phyloP scores from a whole-genome alignment of 92 coral and sea anemone genomes.

The Porites rus region DNA sequence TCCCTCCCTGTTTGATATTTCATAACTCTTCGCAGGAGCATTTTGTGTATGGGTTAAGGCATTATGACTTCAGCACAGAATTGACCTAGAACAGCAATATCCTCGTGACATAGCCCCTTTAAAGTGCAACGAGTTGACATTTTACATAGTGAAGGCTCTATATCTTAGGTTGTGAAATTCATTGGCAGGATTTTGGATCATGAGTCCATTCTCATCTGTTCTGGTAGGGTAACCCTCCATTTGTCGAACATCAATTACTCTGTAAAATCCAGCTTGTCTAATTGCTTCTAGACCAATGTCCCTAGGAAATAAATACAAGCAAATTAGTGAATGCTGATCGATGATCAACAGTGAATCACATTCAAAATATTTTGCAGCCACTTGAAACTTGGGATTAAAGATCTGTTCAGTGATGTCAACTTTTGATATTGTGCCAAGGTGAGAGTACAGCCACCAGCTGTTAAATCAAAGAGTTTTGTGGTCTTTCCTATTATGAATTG shows the following conservation, averaged over 20 bases:
- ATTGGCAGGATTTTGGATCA: neutral
- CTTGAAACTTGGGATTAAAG: neutral
- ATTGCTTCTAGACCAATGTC: constrained; percentile 94
- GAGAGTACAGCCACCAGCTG: too few species aligned
- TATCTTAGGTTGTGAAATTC: constrained; percentile 27
- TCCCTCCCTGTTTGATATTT: too few species aligned
- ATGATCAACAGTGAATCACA: neutral
- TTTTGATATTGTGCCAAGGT: too few species aligned
- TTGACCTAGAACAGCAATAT: too few species aligned
- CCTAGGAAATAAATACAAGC: constrained; percentile 42
- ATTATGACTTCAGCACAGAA: too few species aligned
- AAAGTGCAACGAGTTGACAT: too few species aligned
- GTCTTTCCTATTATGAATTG: too few species aligned
- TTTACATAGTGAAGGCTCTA: constrained; percentile 52
- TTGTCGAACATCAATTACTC: constrained; percentile 85
- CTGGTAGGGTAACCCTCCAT: constrained; percentile 83
- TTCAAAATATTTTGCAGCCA: neutral
- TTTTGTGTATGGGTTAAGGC: too few species aligned
- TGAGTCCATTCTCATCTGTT: constrained; percentile 52
- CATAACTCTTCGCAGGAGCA: too few species aligned
- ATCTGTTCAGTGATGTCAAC: neutral
- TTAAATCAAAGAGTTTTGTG: too few species aligned
- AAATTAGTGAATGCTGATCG: neutral
- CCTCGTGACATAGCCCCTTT: too few species aligned
- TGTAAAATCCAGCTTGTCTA: constrained; percentile 81